A percentile compares a stretch with the other conserved stretches of the same genome.
Conservation (phyloP, 2,797 vertebrate genomes). For the Catostomus latipinnis region DNA sequence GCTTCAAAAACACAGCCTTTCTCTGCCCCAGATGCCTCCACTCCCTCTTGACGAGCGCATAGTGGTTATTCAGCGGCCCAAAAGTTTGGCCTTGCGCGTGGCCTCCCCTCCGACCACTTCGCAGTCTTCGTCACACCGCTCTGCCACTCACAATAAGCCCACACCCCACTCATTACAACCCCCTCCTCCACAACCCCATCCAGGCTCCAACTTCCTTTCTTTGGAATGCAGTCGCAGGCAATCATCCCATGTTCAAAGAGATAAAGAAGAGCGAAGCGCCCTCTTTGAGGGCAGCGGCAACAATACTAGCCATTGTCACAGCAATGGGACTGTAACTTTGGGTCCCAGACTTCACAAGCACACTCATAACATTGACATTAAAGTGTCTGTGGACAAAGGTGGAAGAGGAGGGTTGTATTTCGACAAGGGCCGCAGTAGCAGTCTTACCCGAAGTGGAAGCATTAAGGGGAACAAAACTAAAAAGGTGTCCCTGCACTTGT, state of each 20-base stretch:
- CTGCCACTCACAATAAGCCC: constrained; percentile 69
- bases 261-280: constrained; percentile 68
- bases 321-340: constrained; percentile 79
- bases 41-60: constrained; percentile 85
- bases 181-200: constrained; percentile 69
- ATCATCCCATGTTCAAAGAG: constrained; percentile 69
- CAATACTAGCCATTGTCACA: constrained; percentile 75
- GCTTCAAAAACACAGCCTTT: constrained; percentile 67
- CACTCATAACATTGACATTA: constrained; percentile 82
- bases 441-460: constrained; percentile 69
- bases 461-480: constrained; percentile 69
- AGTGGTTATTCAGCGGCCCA: constrained; percentile 83
- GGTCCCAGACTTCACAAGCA: constrained; percentile 76
- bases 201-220: constrained; percentile 63
- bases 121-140: constrained; percentile 73
- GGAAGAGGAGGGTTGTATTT: constrained; percentile 55
- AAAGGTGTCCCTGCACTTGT: constrained; percentile 72
- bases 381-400: constrained; percentile 77
- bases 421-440: constrained; percentile 70
- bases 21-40: constrained; percentile 83
- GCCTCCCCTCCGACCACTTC: constrained; percentile 74
- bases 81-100: constrained; percentile 78
- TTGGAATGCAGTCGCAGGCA: constrained; percentile 79
- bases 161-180: constrained; percentile 65
- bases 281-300: constrained; percentile 63